Evolutionary conservation across 92 coral and sea anemone genomes (phyloP).

Genomic region (Meandrina meandrites): DNA sequence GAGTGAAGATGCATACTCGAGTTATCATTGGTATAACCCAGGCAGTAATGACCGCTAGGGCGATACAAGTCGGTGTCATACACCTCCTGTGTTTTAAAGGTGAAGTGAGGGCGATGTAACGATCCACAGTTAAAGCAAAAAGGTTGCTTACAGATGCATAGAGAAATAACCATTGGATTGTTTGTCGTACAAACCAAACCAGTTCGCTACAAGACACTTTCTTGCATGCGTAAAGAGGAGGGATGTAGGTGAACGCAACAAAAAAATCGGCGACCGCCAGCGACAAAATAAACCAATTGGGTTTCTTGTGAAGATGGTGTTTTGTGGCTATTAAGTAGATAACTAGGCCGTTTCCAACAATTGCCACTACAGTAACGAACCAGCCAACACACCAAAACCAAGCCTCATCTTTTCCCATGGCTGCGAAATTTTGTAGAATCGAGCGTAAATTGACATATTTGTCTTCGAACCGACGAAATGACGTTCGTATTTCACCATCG

Average conservation of each 20-base stretch:
- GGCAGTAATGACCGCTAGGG: slow-evolving; percentile 7
- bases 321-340: slow-evolving; percentile 14
- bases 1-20: slow-evolving; percentile 3
- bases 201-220: neutral
- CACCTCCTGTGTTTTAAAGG: slow-evolving; percentile 8
- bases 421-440: neutral
- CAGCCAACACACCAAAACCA: slow-evolving; percentile 11
- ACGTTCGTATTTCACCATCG: too few species aligned
- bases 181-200: slow-evolving; percentile 17
- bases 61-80: slow-evolving; percentile 6
- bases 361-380: neutral
- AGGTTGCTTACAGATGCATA: slow-evolving; percentile 20
- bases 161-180: slow-evolving; percentile 18
- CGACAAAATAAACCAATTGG: slow-evolving; percentile 25
- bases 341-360: slow-evolving; percentile 6
- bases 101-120: slow-evolving; percentile 12
- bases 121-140: slow-evolving; percentile 9
- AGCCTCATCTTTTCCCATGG: neutral
- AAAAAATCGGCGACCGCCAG: slow-evolving; percentile 22
- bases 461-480: neutral
- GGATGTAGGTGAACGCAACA: slow-evolving; percentile 15
- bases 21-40: slow-evolving; percentile 13
- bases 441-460: neutral
- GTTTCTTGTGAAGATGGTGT: slow-evolving; percentile 11
- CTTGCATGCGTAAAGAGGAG: slow-evolving; percentile 12